Percentiles rank a stretch among this genome's conserved stretches.
Conservation (phyloP, 1,140 invertebrate genomes). For the Diachasmimorpha longicaudata region DNA sequence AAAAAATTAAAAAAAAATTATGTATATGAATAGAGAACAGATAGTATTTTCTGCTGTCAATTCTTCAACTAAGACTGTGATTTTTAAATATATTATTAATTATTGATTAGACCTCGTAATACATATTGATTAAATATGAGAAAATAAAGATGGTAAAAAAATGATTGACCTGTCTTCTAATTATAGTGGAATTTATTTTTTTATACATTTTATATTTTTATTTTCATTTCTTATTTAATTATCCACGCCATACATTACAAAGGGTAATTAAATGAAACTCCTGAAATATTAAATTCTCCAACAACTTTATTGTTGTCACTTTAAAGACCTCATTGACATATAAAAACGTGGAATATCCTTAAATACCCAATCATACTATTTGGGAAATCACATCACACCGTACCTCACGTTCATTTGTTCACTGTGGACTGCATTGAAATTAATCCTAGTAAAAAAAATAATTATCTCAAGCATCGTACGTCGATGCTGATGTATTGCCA, state of each 20-base stretch:
- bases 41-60: constrained; percentile 64
- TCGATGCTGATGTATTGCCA: constrained; percentile 94
- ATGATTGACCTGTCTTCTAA: not conserved
- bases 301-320: not conserved
- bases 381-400: not conserved
- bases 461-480: constrained; percentile 84
- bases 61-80: constrained; percentile 64
- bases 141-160: constrained; percentile 31
- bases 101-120: constrained; percentile 51
- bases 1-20: constrained; percentile 21
- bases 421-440: not conserved
- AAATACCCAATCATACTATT: not conserved
- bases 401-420: not conserved
- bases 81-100: constrained; percentile 57
- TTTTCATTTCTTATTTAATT: too few species aligned
- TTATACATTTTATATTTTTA: not conserved
- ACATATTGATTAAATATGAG: constrained; percentile 43
- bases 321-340: not conserved
- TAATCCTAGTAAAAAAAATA: not conserved
- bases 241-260: too few species aligned
- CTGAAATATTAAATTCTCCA: too few species aligned
- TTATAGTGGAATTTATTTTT: not conserved
- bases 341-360: not conserved
- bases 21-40: constrained; percentile 56
- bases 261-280: too few species aligned